Evolutionary conservation across 2,888 invertebrate genomes (phyloP), one percentile per base, ranked within the genome.

Genomic region (Allolobophora icterica): DNA sequence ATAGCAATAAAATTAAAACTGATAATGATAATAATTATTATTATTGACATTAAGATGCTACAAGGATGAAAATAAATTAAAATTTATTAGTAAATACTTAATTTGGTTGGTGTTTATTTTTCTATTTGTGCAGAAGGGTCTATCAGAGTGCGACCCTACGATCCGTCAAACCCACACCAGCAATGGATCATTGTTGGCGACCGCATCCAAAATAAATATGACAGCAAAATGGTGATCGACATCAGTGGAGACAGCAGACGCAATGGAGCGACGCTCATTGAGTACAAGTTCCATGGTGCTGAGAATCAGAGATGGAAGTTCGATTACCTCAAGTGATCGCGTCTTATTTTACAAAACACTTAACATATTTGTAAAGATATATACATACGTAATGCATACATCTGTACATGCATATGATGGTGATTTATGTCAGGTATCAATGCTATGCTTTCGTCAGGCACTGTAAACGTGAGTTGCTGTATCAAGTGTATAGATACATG

Each of bases 271-370:
- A 58, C 87, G 4, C 45, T 91, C 0, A 89, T 91, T 15, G 52
- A 84, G n/a, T 92, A 92, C 87, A 92, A 92, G 52, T 91, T 91
- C 89, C 91, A 92, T 84, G 92, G 92, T 24, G 91, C 89, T 4
- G 90, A 92, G 13, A 92, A 92, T 89, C 92, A 92, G 90, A 38
- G 90, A 45, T 92, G 92, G 92, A 90, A 87, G 34, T 84, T 92
- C 35, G 91, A 91, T 58, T 92, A 92, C 40, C 45, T 91, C 84
- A 42, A 91, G 35, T 90, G 87, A 91, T 58, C n/a, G 87, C 8
- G 35, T 35, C 21, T 71, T 71, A 4, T 52, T 52, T 52, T 34
- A 84, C 34, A 84, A 35, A 84, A 34, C 34, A 34, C 35, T 84
- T 84, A 84, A 15, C 34, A 17, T 19, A 34, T 34, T 34, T 84